phyloP scores from a whole-genome alignment of 2,113 vertebrate species.

The Dinomys branickii region DNA sequence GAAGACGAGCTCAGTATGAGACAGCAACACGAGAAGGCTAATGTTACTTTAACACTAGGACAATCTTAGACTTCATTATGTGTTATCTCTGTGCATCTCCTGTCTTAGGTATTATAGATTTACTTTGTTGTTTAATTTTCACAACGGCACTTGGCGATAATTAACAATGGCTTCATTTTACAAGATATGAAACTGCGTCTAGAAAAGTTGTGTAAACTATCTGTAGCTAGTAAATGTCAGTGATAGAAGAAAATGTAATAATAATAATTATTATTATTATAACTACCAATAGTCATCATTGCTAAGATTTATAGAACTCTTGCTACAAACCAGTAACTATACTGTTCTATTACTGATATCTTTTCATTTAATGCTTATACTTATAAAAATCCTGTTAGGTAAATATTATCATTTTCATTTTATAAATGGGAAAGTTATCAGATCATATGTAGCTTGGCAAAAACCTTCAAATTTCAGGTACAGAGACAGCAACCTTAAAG shows the following conservation, averaged over 20 bases:
- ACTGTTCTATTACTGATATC: not conserved
- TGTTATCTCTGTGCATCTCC: not conserved
- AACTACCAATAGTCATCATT: not conserved
- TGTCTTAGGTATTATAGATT: not conserved
- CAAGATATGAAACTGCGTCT: not conserved
- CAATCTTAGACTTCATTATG: not conserved
- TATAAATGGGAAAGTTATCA: not conserved
- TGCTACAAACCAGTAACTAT: not conserved
- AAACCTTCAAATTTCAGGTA: not conserved
- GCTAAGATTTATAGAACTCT: not conserved
- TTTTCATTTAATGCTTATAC: slow-evolving; percentile 14
- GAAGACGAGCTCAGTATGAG: not conserved
- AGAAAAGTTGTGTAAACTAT: not conserved
- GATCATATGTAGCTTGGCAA: not conserved
- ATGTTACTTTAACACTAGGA: not conserved
- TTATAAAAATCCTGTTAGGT: not conserved
- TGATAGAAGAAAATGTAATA: not conserved
- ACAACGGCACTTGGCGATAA: not conserved
- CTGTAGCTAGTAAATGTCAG: not conserved
- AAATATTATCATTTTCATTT: not conserved
- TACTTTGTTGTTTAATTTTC: not conserved
- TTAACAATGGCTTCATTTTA: not conserved
- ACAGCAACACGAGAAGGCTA: not conserved
- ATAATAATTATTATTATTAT: not conserved
- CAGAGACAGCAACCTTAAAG: not conserved